Evolutionary conservation across 2,888 invertebrate genomes (phyloP), one percentile per base, ranked within the genome.

Genomic region (Drosophila tanythrix): DNA sequence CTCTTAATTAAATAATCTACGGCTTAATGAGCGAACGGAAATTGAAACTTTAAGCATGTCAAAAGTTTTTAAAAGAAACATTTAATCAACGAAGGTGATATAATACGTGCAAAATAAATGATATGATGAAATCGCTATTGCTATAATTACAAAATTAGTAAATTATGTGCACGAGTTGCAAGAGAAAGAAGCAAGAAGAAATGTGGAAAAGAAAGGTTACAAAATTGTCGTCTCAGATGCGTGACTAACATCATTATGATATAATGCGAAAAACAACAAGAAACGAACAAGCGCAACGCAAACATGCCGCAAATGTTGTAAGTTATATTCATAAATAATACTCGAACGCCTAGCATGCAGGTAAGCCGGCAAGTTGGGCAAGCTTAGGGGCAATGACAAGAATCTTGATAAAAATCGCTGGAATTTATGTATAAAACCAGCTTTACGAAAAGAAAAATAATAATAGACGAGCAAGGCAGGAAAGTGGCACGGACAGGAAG

Each of bases 241-340:
- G 88, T 83, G 89, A 83, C 87, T 62, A 29, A 81, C 79, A 79
- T 69, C 61, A 79, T 87, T 89, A 75, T 79, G 73, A 75, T 66
- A 87, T 74, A 83, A 86, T 75, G 48, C 38, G 50, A 58, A 70
- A 21, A 72, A 35, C 36, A 43, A 27, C 48, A 35, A 56, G 7
- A 55, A 55, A n/a, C 38, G 29, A 52, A 69, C 33, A 55, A 36
- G 21, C 21, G 25, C 15, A 46, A 46, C 13, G 4, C 25, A 46
- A 57, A 52, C 65, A 78, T 67, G 70, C 63, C 57, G 33, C 51
- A 75, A 64, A 63, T 76, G 66, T 70, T 73, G 70, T 66, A 72
- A 70, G 59, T 15, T 46, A 46, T 25, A 27, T 8, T 46, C 71
- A 82, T 75, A 84, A 72, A 83, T 81, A 73, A 64, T 55, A 29